These are phyloP conservation scores for Hemicordylus capensis DNA, from an alignment of 2,113 vertebrate genomes.

Conservation along the genomic window DNA sequence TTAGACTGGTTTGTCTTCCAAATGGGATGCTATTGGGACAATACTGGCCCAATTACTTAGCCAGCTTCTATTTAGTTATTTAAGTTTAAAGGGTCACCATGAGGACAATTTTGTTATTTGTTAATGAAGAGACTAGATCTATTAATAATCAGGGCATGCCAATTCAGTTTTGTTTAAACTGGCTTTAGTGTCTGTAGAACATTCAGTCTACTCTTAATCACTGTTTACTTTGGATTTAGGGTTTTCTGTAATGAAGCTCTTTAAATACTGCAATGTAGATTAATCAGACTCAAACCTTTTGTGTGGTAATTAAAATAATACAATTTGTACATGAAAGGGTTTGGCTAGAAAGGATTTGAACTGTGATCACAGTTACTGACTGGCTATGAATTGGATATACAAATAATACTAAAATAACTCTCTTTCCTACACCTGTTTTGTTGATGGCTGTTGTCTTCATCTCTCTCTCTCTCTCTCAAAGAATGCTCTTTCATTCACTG, in stretches of 20 bases:
- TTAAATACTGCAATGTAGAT: neutral
- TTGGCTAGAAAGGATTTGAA: rapidly evolving
- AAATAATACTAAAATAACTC: neutral
- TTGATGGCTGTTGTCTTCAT: neutral
- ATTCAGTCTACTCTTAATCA: constrained; percentile 52
- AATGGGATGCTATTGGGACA: neutral
- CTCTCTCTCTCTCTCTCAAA: neutral
- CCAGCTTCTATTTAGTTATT: constrained; percentile 44
- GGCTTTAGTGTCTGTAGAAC: constrained; percentile 59
- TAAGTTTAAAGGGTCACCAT: constrained; percentile 57
- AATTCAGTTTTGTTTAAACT: constrained; percentile 66
- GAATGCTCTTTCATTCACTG: neutral
- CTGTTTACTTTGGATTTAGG: constrained; percentile 71
- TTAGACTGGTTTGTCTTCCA: neutral
- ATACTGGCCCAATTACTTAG: constrained; percentile 1
- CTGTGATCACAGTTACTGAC: neutral
- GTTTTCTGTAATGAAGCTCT: constrained; percentile 54
- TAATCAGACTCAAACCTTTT: constrained; percentile 20
- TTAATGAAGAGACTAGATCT: constrained; percentile 65
- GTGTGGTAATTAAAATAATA: constrained; percentile 37
- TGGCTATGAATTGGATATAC: neutral
- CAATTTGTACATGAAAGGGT: neutral
- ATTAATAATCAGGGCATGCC: constrained; percentile 66
- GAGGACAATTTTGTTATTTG: constrained; percentile 50
- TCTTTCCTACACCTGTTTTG: neutral